Conservation (phyloP, 2,113 vertebrate species). For the Hemiscyllium ocellatum region DNA sequence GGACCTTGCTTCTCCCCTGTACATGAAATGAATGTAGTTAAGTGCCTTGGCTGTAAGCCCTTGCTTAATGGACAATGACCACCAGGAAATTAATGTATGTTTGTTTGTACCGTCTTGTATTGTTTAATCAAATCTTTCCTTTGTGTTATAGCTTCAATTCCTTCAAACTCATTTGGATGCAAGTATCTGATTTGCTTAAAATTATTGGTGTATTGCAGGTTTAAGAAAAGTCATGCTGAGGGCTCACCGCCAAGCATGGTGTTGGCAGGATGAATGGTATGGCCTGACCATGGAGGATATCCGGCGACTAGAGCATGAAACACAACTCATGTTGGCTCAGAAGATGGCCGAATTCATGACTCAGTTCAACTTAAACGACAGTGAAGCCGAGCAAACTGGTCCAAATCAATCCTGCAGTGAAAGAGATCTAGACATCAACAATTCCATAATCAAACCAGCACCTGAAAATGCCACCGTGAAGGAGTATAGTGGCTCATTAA, state of each 20-base stretch:
- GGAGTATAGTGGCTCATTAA: conserved; percentile 60
- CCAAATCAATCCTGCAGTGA: conserved; percentile 49
- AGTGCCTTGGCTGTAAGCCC: not conserved
- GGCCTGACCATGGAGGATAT: conserved; percentile 95
- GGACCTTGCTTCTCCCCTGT: not conserved
- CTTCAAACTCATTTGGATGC: not conserved
- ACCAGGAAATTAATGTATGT: too few species aligned
- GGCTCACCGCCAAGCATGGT: conserved; percentile 96
- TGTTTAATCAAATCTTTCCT: not conserved
- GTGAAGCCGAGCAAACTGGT: conserved; percentile 55
- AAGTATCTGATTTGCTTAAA: not conserved
- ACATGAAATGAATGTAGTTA: not conserved
- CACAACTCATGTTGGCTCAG: conserved; percentile 79
- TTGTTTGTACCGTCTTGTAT: not conserved
- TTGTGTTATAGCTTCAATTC: too few species aligned
- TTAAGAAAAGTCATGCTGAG: conserved; percentile 91
- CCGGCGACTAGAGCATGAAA: conserved; percentile 87
- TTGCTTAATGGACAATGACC: not conserved
- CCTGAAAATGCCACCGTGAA: conserved; percentile 52
- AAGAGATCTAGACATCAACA: conserved; percentile 47
- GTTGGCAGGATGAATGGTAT: conserved; percentile 98
- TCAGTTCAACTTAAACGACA: conserved; percentile 61
- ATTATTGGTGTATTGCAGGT: conserved; percentile 53
- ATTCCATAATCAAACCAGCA: conserved; percentile 40
- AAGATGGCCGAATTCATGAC: conserved; percentile 76